These are phyloP conservation scores for Phyllostomus discolor DNA, from an alignment of 2,113 vertebrate genomes.

Conservation along the genomic window DNA sequence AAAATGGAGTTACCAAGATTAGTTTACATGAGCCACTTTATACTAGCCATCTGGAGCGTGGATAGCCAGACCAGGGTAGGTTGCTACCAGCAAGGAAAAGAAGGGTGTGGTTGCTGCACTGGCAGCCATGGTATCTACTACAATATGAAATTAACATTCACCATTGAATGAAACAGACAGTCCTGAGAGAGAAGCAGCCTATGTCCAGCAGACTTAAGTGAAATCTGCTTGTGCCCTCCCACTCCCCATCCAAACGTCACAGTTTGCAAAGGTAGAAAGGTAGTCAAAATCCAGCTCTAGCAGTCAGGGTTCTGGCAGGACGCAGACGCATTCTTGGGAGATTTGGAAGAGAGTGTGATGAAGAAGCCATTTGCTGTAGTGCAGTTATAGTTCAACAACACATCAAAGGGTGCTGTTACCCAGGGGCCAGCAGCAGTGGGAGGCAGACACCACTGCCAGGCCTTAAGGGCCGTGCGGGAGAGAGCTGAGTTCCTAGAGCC, in stretches of 20 bases:
- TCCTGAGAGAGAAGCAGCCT: neutral
- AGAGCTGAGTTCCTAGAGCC: too few species aligned
- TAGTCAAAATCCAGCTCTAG: neutral
- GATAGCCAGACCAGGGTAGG: too few species aligned
- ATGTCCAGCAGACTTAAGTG: rapidly evolving
- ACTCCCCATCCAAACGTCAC: neutral
- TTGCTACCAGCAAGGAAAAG: neutral
- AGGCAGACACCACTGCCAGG: neutral
- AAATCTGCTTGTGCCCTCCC: rapidly evolving
- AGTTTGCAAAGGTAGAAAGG: neutral
- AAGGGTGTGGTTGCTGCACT: neutral
- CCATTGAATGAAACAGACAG: neutral
- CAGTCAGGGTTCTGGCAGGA: neutral
- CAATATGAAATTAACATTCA: neutral
- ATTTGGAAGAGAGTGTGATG: neutral
- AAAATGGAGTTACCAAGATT: neutral
- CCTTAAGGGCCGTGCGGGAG: neutral
- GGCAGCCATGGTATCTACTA: rapidly evolving
- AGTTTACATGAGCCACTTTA: neutral
- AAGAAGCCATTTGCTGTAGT: too few species aligned
- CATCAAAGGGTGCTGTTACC: neutral
- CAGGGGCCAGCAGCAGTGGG: neutral
- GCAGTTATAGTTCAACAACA: rapidly evolving
- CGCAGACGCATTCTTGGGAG: neutral
- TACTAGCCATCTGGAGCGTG: rapidly evolving